phyloP scores from a whole-genome alignment of 2,888 invertebrate species.

The Ecdyonurus torrentis region DNA sequence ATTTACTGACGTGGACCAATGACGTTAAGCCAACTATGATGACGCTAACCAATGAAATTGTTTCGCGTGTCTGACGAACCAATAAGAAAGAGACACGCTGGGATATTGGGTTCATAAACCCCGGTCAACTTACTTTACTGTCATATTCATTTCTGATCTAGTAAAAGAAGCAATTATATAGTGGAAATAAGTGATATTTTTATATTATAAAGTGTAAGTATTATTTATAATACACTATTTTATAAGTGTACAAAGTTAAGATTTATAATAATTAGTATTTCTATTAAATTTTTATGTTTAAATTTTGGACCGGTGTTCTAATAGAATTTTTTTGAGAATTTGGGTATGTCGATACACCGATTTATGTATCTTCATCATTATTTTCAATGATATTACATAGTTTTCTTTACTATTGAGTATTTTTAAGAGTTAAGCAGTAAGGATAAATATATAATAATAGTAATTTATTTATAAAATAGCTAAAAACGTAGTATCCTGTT shows the following conservation, averaged over 20 bases:
- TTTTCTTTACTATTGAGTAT: no score
- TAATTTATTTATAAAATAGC: no score
- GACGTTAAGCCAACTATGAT: neutral
- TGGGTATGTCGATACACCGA: no score
- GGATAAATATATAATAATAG: no score
- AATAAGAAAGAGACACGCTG: constrained; percentile 3
- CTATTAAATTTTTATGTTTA: neutral
- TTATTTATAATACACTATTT: neutral
- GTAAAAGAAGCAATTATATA: neutral
- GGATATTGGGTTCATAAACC: constrained; percentile 2
- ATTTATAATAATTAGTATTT: neutral
- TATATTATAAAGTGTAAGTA: neutral
- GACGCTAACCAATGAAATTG: neutral
- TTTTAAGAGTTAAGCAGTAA: no score
- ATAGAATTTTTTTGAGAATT: neutral
- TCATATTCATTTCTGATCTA: neutral
- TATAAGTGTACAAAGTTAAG: neutral
- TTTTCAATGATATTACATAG: no score
- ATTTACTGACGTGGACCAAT: constrained; percentile 3
- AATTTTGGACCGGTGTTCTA: neutral
- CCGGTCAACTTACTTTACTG: neutral
- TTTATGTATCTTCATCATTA: no score
- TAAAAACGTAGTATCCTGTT: no score
- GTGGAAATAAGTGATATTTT: neutral
- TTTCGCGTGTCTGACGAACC: neutral